Conservation (phyloP, 1,140 invertebrate genomes). For the Melanaphis sacchari region DNA sequence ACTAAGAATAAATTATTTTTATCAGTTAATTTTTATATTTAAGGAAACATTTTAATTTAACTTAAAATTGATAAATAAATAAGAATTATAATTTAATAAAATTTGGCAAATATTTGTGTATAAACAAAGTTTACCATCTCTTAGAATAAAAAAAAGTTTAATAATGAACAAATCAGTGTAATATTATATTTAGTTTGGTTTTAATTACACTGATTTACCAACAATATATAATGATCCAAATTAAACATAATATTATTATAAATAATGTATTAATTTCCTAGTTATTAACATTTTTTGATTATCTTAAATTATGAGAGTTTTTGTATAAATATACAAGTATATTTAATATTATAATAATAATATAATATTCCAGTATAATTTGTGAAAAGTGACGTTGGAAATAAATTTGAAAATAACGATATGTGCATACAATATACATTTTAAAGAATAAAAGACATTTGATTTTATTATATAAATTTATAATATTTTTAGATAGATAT, state of each 20-base stretch:
- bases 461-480: not conserved
- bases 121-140: not conserved
- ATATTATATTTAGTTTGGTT: too few relatives aligned
- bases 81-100: not conserved
- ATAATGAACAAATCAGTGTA: too few relatives aligned
- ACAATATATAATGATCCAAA: not conserved
- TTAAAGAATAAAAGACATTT: not conserved
- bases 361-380: not conserved
- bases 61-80: not conserved
- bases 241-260: not conserved
- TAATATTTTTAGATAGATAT: not conserved
- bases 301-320: not conserved
- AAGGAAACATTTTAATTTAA: not conserved
- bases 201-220: too few relatives aligned
- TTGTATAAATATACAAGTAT: not conserved
- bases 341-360: too few relatives aligned
- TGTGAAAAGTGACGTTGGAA: not conserved
- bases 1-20: not conserved
- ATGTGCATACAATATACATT: too few relatives aligned
- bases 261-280: not conserved
- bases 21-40: not conserved
- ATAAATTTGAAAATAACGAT: not conserved
- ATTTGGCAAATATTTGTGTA: not conserved
- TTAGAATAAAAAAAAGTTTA: not conserved
- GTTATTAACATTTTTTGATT: not conserved